phyloP scores from a whole-genome alignment of 2,888 invertebrate genomes.

The Xestia rhomboidea region DNA sequence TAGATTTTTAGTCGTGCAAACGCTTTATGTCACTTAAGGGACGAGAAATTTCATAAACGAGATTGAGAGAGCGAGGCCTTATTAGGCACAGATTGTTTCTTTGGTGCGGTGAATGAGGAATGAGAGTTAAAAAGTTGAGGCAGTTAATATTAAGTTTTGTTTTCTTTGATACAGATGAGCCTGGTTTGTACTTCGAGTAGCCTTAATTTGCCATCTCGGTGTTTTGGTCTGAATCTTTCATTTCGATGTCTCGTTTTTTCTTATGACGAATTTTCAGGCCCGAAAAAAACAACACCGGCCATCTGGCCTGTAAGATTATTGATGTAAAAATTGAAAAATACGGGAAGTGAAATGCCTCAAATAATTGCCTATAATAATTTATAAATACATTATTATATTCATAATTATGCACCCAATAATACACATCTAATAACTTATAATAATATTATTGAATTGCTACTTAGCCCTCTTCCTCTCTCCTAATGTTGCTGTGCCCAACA shows the following conservation, averaged over 20 bases:
- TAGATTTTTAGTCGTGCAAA: constrained; percentile 60
- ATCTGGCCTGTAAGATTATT: not conserved
- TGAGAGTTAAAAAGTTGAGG: constrained; percentile 58
- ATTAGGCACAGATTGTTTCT: constrained; percentile 64
- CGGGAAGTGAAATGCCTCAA: not conserved
- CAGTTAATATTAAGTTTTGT: constrained; percentile 63
- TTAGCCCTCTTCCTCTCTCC: too few species aligned
- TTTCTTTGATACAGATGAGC: constrained; percentile 60
- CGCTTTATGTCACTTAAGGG: constrained; percentile 68
- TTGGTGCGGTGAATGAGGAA: constrained; percentile 50
- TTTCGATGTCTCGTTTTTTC: constrained; percentile 8
- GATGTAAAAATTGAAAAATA: not conserved
- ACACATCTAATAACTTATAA: too few species aligned
- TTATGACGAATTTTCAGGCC: too few species aligned
- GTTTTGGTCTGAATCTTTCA: constrained; percentile 29
- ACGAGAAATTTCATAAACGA: constrained; percentile 64
- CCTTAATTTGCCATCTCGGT: constrained; percentile 34
- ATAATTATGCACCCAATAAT: too few species aligned
- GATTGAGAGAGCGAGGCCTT: constrained; percentile 42
- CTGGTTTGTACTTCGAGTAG: constrained; percentile 32
- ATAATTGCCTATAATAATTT: too few species aligned
- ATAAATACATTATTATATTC: too few species aligned
- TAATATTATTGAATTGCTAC: too few species aligned
- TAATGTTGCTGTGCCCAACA: too few species aligned
- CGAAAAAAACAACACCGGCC: not conserved